phyloP scores from a whole-genome alignment of 2,113 vertebrate genomes.

The Oenanthe melanoleuca region DNA sequence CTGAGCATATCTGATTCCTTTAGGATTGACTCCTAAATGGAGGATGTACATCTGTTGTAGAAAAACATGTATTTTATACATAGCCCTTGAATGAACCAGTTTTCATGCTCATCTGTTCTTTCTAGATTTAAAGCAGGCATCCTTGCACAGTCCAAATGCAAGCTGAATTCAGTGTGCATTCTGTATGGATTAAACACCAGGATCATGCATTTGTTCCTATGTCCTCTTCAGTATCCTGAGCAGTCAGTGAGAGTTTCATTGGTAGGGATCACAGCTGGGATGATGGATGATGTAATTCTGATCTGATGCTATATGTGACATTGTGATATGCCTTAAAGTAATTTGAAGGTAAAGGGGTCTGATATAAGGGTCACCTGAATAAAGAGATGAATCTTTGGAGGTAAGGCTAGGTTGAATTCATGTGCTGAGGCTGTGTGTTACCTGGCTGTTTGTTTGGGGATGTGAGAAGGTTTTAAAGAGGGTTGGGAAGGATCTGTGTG shows the following conservation, averaged over 20 bases:
- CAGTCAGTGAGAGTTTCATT: background rate
- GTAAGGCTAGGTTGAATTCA: background rate
- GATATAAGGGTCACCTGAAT: background rate
- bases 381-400: background rate
- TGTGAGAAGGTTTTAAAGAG: background rate
- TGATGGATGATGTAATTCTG: background rate
- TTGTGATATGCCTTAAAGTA: background rate
- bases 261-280: background rate
- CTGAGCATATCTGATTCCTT: background rate
- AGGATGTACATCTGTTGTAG: slow-evolving; percentile 15
- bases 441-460: background rate
- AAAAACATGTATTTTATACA: slow-evolving; percentile 18
- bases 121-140: background rate
- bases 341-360: background rate
- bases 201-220: background rate
- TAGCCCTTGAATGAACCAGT: background rate
- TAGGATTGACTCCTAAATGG: background rate
- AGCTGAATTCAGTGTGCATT: background rate
- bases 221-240: background rate
- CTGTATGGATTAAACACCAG: background rate
- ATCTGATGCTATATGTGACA: background rate
- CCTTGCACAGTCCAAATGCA: background rate
- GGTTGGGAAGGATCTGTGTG: background rate
- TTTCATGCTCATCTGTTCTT: background rate
- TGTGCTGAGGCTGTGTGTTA: background rate